A percentile compares a stretch with the other conserved stretches of the same genome.
Evolutionary conservation across 2,888 invertebrate species (phyloP).

Genomic region (Oscheius myriophilus): DNA sequence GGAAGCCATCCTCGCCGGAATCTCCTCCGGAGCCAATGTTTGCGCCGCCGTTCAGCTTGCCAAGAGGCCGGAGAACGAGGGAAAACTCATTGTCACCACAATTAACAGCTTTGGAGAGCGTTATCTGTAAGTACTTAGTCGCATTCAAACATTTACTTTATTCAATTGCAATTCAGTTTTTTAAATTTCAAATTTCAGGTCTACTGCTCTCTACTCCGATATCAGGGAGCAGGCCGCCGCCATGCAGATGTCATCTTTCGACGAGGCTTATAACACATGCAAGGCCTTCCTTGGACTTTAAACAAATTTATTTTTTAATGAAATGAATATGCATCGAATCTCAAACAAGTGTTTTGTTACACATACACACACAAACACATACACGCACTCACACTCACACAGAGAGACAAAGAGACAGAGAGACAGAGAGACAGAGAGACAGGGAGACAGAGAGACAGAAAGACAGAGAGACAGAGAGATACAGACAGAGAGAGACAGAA

Average conservation of each 20-base stretch:
- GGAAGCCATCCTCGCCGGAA: constrained; percentile 62
- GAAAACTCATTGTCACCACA: constrained; percentile 66
- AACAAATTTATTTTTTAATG: background rate
- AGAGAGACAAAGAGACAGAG: too few relatives aligned
- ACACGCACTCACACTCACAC: too few relatives aligned
- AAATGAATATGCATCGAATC: too few relatives aligned
- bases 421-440: too few relatives aligned
- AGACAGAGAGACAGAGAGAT: too few relatives aligned
- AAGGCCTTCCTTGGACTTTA: constrained; percentile 38
- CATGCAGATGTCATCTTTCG: constrained; percentile 36
- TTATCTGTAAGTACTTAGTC: constrained; percentile 49
- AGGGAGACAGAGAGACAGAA: too few relatives aligned
- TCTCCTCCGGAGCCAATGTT: constrained; percentile 64
- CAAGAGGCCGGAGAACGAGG: constrained; percentile 62
- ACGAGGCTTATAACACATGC: constrained; percentile 43
- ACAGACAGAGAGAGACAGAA: too few relatives aligned
- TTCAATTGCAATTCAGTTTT: background rate
- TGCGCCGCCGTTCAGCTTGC: constrained; percentile 62
- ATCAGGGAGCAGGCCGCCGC: constrained; percentile 50
- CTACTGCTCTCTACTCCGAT: constrained; percentile 57
- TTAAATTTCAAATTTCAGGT: constrained; percentile 35
- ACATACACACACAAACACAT: too few relatives aligned
- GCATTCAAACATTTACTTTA: background rate
- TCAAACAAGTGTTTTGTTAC: too few relatives aligned
- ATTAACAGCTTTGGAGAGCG: constrained; percentile 64